These are phyloP conservation scores for Schizotus pectinicornis DNA, from an alignment of 2,888 invertebrate genomes.

Conservation along the genomic window DNA sequence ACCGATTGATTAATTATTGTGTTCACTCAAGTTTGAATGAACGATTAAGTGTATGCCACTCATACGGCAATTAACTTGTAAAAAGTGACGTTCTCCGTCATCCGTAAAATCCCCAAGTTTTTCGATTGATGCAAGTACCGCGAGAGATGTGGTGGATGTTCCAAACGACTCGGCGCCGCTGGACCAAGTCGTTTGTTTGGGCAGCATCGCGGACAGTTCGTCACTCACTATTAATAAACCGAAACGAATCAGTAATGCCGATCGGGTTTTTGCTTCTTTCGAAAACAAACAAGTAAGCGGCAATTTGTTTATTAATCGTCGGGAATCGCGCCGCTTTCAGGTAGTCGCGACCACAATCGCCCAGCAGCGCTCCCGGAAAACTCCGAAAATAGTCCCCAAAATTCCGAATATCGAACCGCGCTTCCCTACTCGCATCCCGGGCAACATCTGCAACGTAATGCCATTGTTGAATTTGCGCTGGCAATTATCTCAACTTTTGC, in stretches of 20 bases:
- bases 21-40: constrained; percentile 8
- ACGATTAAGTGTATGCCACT: neutral
- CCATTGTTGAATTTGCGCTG: neutral
- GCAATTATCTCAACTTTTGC: neutral
- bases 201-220: constrained; percentile 8
- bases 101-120: constrained; percentile 4
- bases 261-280: constrained; percentile 25
- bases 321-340: constrained; percentile 9
- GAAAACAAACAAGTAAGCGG: constrained; percentile 25
- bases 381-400: neutral
- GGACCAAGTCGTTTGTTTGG: neutral
- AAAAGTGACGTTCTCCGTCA: neutral
- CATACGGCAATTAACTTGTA: constrained; percentile 3
- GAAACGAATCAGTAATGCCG: constrained; percentile 29
- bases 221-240: constrained; percentile 29
- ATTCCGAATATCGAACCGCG: neutral
- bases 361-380: neutral
- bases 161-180: neutral
- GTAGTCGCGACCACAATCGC: neutral
- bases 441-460: neutral
- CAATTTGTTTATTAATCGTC: constrained; percentile 32
- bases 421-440: too few relatives aligned
- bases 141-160: too few relatives aligned
- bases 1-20: constrained; percentile 9
- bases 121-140: neutral